These are phyloP conservation scores for Habroteleia sp. DNA, from an alignment of 2,888 invertebrate genomes.

Conservation along the genomic window DNA sequence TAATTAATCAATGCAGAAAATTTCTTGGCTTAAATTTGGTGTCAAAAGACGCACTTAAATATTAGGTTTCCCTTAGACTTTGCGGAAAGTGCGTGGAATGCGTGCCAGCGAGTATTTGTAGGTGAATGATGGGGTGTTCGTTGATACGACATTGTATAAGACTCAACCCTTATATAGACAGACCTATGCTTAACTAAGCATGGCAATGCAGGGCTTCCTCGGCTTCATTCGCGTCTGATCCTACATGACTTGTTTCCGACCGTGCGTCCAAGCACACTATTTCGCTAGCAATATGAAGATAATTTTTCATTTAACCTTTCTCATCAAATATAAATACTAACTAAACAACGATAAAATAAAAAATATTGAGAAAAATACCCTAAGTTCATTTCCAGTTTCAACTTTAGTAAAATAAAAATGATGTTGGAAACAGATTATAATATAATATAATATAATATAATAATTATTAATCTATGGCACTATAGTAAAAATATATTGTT, in stretches of 20 bases:
- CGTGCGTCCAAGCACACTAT: slow-evolving; percentile 66
- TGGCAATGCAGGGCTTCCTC: slow-evolving; percentile 75
- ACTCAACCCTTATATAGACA: slow-evolving; percentile 74
- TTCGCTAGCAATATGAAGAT: slow-evolving; percentile 54
- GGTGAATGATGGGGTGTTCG: slow-evolving; percentile 52
- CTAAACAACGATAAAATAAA: too few relatives aligned
- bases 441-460: too few relatives aligned
- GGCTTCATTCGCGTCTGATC: slow-evolving; percentile 78
- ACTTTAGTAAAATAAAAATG: too few relatives aligned
- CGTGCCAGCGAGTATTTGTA: slow-evolving; percentile 24
- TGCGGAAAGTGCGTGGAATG: slow-evolving; percentile 41
- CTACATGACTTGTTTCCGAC: slow-evolving; percentile 66
- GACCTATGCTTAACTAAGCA: slow-evolving; percentile 79
- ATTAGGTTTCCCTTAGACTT: slow-evolving; percentile 29
- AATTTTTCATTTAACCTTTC: slow-evolving; percentile 53
- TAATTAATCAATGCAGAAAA: not conserved
- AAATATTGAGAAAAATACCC: too few relatives aligned
- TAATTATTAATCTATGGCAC: too few relatives aligned
- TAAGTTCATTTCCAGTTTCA: too few relatives aligned
- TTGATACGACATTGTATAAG: slow-evolving; percentile 60
- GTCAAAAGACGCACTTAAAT: slow-evolving; percentile 26
- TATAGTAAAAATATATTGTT: too few relatives aligned
- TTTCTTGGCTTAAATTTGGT: too few relatives aligned
- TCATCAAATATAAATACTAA: not conserved
- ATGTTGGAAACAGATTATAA: too few relatives aligned